Evolutionary conservation across 1,140 invertebrate species (phyloP), one percentile per base, ranked within the genome.

Genomic region (Lordiphosa clarofinis): DNA sequence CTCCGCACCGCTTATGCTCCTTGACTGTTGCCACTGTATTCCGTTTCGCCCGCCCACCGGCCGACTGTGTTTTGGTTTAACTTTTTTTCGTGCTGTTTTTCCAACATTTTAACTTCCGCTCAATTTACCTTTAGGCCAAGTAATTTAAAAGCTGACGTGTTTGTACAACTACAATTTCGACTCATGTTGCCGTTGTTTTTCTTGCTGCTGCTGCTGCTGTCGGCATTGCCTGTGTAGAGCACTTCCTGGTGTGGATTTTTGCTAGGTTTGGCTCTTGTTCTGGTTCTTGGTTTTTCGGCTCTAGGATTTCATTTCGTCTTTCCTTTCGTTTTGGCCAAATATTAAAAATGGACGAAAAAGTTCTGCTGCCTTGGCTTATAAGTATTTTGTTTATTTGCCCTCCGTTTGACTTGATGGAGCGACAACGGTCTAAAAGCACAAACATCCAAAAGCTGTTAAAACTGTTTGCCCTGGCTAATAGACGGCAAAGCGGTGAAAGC

Each of bases 111-210:
- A 84, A 84, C 78, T 84, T 84, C 78, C 78, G 78, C 78, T 84
- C 78, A 84, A 84, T 84, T 84, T 84, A 84, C 79, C 78, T 84
- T 84, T 84, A 84, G 78, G 78, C 78, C 78, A 84, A 84, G 78
- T 86, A 84, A 84, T 84, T 84, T 84, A 86, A 84, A 86, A 84
- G 78, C 78, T 84, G 78, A 84, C 78, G 78, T 84, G 78, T 84
- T 84, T 84, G 73, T 86, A 84, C 78, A 84, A 84, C 79, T 84
- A 86, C 79, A 82, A 82, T 84, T 82, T 84, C 68, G 78, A 78
- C 78, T 84, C 78, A 82, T 84, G 78, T 82, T 84, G 81, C 73
- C 65, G 78, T 78, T 82, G 78, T 73, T 56, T 54, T 63, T 58
- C 44, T 12, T 49, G 33, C 33, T 31, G 11, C 28, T 59, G 42